Evolutionary conservation across 2,888 invertebrate genomes (phyloP), one percentile per base, ranked within the genome.

Genomic region (Uropetala carovei): DNA sequence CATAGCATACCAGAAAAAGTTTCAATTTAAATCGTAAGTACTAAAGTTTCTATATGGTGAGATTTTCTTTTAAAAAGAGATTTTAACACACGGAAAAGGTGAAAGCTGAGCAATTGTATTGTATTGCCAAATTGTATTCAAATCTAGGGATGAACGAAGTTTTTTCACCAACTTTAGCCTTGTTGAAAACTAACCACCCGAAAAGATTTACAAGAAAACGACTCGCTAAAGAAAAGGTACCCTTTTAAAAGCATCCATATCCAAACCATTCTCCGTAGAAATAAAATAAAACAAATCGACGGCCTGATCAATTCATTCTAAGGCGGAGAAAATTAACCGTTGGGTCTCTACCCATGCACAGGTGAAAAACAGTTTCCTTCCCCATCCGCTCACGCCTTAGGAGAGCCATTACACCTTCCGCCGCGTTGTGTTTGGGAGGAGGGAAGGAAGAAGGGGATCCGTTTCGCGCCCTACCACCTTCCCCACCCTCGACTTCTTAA

Each of bases 351-450:
- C 59, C 89, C 43, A 89, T 75, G 89, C 89, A 64, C 64, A 86
- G 86, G 86, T 86, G 89, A 89, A 89, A 68, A 89, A 89, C 89
- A 89, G 68, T 89, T n/a, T 68, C 89, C 16, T n/a, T 82, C 16
- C 59, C 86, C 86, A 60, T 89, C 89, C 89, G 64, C 64, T 89
- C 64, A 64, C 64, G 56, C 60, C 60, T 86, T 58, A 11, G 59
- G 58, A 27, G 59, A 60, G 60, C 60, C 27, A 86, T 86, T 64
- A 68, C 89, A 64, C 89, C 64, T 89, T 89, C 89, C 89, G 89
- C 89, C 56, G 9, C 11, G 43, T 43, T 68, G 89, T n/a, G 89
- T 64, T 18, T 7, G 60, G 86, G 30, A 60, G 14, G 68, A 43
- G 86, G 43, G 10, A 43, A 57, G 18, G 86, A 59, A 57, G 86